Evolutionary conservation across 53 echinoderm and acorn worm species (phyloP), one percentile per base, ranked within the genome.

Genomic region (Holothuria leucospilota): DNA sequence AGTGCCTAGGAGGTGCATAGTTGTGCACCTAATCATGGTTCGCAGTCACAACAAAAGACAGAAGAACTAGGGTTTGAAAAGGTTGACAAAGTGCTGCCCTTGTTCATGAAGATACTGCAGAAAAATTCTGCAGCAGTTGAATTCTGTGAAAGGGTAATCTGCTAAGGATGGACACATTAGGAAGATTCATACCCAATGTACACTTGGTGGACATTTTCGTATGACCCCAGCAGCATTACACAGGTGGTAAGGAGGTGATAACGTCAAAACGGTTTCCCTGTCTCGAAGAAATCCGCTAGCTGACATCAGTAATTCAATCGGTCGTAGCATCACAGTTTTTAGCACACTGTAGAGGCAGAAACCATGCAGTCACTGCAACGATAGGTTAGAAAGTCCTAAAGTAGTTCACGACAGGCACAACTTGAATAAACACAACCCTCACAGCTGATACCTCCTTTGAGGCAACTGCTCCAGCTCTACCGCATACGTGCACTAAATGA

Each of bases 291-390:
- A 78, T 20, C 79, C 79, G 16, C 79, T n/a, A 27, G 15, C 30
- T 78, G 56, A 78, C 52, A 4, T 53, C 56, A n/a, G 79, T n/a
- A 78, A 58, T 29, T 27, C n/a, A 53, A 51, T 26, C 56, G 79
- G 24, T n/a, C 56, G 60, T 1, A 78, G 79, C 79, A 78, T 78
- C 56, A 53, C 58, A 78, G 79, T 78, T 78, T 30, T 56, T 78
- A 13, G 28, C 79, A n/a, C 8, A 26, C 58, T 14, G 79, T 78
- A 52, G 79, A 78, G 60, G 23, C 52, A 49, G 58, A 78, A 56
- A 78, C 79, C 4, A 58, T 78, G 79, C 29, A 78, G 24, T 52
- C 79, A 25, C 29, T 78, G 51, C 79, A 78, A 13, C n/a, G 79
- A 59, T 29, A 78, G 79, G 26, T 27, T 51, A 56, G 79, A 27